Evolutionary conservation across 1,140 invertebrate genomes (phyloP).

Genomic region (Zaprionus nigranus): DNA sequence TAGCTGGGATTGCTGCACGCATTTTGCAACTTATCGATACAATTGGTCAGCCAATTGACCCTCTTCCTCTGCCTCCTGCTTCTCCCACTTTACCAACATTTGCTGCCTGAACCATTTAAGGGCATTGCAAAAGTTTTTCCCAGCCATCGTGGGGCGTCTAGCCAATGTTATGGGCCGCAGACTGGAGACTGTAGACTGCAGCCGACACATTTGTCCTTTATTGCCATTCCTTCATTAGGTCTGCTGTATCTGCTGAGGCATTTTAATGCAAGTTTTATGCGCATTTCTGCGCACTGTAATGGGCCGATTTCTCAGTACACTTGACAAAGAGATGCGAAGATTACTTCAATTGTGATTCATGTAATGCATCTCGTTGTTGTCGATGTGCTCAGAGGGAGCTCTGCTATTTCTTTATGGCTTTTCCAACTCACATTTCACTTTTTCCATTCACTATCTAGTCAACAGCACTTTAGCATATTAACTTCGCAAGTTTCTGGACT

Average conservation of each 20-base stretch:
- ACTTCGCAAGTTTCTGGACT: background rate
- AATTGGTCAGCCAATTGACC: slow-evolving; percentile 33
- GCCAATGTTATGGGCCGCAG: background rate
- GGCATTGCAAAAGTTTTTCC: slow-evolving; percentile 53
- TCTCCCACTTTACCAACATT: slow-evolving; percentile 1
- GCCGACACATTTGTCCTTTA: slow-evolving; percentile 63
- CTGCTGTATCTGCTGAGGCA: slow-evolving; percentile 43
- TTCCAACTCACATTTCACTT: background rate
- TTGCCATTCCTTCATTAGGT: slow-evolving; percentile 71
- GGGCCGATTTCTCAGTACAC: slow-evolving; percentile 2
- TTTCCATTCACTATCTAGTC: background rate
- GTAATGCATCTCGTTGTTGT: slow-evolving; percentile 64
- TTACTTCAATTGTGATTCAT: slow-evolving; percentile 78
- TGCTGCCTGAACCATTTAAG: slow-evolving; percentile 47
- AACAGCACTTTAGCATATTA: background rate
- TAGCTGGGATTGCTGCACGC: slow-evolving; percentile 59
- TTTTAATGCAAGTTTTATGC: slow-evolving; percentile 77
- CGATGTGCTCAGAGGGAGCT: too few species aligned
- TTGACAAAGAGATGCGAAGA: slow-evolving; percentile 27
- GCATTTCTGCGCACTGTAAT: slow-evolving; percentile 61
- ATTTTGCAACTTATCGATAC: slow-evolving; percentile 47
- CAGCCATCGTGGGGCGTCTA: slow-evolving; percentile 21
- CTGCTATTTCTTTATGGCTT: background rate
- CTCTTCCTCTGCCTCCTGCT: slow-evolving; percentile 39
- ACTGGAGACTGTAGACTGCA: slow-evolving; percentile 6